A percentile compares a stretch with the other conserved stretches of the same genome.
phyloP scores from a whole-genome alignment of 1,140 invertebrate genomes.

The Trichonephila clavata region DNA sequence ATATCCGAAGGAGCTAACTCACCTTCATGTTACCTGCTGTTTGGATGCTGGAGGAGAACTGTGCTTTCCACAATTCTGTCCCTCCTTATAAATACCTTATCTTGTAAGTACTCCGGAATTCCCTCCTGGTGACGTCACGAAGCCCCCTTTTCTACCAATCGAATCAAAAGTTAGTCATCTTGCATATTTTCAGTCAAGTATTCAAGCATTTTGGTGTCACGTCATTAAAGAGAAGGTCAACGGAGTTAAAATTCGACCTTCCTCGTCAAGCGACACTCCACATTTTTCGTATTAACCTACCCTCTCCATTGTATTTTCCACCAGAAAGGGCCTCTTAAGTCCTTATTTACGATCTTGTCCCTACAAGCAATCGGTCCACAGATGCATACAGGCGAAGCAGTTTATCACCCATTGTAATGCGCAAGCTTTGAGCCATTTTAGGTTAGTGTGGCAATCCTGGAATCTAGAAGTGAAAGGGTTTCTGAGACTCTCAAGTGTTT shows the following conservation, averaged over 20 bases:
- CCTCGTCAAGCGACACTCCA: constrained; percentile 64
- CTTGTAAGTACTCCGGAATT: neutral
- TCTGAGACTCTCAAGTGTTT: constrained; percentile 13
- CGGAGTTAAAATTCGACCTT: constrained; percentile 58
- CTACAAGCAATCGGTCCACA: constrained; percentile 35
- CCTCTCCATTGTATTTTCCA: constrained; percentile 25
- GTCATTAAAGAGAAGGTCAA: constrained; percentile 70
- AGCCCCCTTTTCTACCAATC: constrained; percentile 36
- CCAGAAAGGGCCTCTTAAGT: constrained; percentile 38
- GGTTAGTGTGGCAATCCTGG: constrained; percentile 61
- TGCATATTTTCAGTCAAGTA: constrained; percentile 66
- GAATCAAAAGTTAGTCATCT: constrained; percentile 56
- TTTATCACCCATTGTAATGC: constrained; percentile 72
- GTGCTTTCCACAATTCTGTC: neutral
- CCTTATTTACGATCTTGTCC: constrained; percentile 66
- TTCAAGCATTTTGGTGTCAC: constrained; percentile 76
- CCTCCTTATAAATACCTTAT: constrained; percentile 49
- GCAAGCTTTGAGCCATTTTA: constrained; percentile 40
- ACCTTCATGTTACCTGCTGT: constrained; percentile 51
- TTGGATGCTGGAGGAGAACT: constrained; percentile 1
- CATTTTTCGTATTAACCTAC: constrained; percentile 52
- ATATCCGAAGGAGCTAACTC: constrained; percentile 32
- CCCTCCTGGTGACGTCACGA: constrained; percentile 40
- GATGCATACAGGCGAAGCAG: constrained; percentile 58
- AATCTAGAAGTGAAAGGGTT: constrained; percentile 42